Evolutionary conservation across 1,140 invertebrate species (phyloP).

Genomic region (Varroa destructor): DNA sequence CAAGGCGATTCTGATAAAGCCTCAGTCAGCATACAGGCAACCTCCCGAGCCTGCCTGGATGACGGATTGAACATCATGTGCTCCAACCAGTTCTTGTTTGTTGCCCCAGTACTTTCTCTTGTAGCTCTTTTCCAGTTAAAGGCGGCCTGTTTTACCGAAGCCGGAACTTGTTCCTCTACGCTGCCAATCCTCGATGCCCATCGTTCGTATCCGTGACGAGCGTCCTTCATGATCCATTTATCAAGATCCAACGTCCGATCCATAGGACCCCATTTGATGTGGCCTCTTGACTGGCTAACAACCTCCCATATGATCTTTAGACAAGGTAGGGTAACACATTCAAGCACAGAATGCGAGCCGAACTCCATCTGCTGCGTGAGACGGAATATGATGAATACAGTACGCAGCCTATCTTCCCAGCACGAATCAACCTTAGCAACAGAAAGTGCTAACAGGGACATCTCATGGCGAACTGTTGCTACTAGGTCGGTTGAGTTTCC

Average conservation of each 20-base stretch:
- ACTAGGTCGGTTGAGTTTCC: constrained; percentile 56
- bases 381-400: constrained; percentile 32
- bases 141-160: constrained; percentile 19
- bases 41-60: constrained; percentile 68
- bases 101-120: constrained; percentile 35
- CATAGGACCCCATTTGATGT: constrained; percentile 33
- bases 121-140: constrained; percentile 28
- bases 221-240: constrained; percentile 12
- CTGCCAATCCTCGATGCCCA: constrained; percentile 7
- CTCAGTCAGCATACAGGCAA: constrained; percentile 74
- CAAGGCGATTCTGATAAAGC: constrained; percentile 50
- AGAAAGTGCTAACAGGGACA: constrained; percentile 68
- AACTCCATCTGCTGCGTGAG: constrained; percentile 37
- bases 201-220: constrained; percentile 1
- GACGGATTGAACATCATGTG: constrained; percentile 78
- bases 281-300: constrained; percentile 49
- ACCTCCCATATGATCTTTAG: constrained; percentile 60
- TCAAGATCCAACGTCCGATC: neutral
- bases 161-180: too few species aligned
- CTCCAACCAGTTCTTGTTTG: constrained; percentile 64
- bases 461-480: constrained; percentile 65
- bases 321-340: constrained; percentile 63
- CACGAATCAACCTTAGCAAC: constrained; percentile 83
- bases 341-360: constrained; percentile 58
- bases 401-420: constrained; percentile 79